Conservation (phyloP, 2,113 vertebrate species). For the Erythrolamprus reginae region DNA sequence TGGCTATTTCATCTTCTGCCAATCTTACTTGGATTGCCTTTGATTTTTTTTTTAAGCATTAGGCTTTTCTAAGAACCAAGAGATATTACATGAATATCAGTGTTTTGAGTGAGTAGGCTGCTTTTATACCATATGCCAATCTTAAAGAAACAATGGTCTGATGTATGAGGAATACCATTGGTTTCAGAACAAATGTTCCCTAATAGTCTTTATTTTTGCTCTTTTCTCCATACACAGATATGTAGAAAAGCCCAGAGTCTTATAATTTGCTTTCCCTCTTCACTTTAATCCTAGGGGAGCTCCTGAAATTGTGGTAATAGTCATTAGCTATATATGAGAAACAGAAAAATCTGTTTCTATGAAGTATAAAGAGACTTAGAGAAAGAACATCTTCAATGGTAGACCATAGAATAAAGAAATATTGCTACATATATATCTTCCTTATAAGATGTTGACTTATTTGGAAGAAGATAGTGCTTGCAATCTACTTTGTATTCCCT, state of each 20-base stretch:
- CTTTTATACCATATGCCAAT: not conserved
- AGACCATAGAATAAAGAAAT: not conserved
- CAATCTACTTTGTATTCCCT: not conserved
- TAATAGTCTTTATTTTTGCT: not conserved
- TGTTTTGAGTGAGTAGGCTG: not conserved
- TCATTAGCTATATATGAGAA: not conserved
- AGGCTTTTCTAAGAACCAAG: not conserved
- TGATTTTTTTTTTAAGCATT: not conserved
- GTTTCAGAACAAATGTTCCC: not conserved
- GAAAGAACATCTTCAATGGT: not conserved
- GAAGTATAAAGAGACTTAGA: not conserved
- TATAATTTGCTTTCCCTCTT: not conserved
- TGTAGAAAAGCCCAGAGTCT: not conserved
- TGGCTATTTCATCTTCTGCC: not conserved
- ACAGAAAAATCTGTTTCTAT: not conserved
- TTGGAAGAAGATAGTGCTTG: not conserved
- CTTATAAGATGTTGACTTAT: not conserved
- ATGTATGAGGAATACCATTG: not conserved
- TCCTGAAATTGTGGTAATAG: not conserved
- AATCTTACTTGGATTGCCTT: not conserved
- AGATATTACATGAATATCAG: not conserved
- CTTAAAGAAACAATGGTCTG: not conserved
- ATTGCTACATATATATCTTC: not conserved
- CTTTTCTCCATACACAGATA: not conserved
- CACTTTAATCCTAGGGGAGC: not conserved